Evolutionary conservation across 1,140 invertebrate genomes (phyloP).

Genomic region (Steinernema feltiae): DNA sequence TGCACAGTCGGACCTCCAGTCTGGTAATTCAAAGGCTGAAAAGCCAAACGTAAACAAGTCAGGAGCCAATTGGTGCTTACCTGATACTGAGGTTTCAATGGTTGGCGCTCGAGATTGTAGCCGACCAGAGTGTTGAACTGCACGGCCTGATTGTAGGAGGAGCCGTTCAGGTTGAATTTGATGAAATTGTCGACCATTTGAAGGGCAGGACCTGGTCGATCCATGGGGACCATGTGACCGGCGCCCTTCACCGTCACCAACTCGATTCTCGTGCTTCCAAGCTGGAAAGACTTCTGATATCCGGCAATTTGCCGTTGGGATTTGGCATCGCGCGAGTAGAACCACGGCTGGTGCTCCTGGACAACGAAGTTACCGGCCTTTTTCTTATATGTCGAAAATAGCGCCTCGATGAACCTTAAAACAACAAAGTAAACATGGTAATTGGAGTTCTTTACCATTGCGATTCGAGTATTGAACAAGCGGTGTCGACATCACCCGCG

Average conservation of each 20-base stretch:
- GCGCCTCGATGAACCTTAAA: slow-evolving; percentile 18
- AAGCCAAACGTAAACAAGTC: no score
- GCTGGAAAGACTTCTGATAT: slow-evolving; percentile 30
- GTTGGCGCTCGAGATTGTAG: not conserved
- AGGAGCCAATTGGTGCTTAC: no score
- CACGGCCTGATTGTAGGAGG: not conserved
- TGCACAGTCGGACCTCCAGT: no score
- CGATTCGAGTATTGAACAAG: slow-evolving; percentile 19
- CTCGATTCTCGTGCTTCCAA: slow-evolving; percentile 19
- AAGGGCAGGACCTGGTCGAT: slow-evolving; percentile 60
- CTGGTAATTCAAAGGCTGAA: no score
- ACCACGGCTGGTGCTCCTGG: not conserved
- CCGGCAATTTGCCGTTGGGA: slow-evolving; percentile 26
- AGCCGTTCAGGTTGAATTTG: not conserved
- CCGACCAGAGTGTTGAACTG: not conserved
- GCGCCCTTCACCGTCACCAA: slow-evolving; percentile 54
- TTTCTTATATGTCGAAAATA: not conserved
- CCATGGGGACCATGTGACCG: slow-evolving; percentile 63
- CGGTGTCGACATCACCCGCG: slow-evolving; percentile 28
- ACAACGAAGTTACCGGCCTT: not conserved
- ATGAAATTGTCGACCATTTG: slow-evolving; percentile 57
- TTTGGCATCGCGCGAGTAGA: not conserved
- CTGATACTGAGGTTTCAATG: not conserved
- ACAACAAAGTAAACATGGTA: no score
- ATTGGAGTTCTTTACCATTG: no score